These are phyloP conservation scores for Arizona elegans DNA, from an alignment of 2,113 vertebrate genomes.

Conservation along the genomic window DNA sequence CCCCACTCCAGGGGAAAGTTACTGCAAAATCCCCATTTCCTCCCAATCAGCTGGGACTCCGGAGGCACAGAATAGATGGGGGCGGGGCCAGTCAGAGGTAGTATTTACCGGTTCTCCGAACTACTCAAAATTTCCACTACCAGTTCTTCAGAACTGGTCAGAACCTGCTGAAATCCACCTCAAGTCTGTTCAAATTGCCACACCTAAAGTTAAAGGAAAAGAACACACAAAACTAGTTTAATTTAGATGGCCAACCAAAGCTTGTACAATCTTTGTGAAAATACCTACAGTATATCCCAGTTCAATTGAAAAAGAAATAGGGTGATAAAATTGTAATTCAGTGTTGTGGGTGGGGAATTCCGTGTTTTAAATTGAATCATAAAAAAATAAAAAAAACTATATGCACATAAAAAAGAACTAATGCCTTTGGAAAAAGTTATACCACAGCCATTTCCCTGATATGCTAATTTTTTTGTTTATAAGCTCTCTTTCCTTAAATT, in stretches of 20 bases:
- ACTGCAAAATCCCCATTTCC: too few species aligned
- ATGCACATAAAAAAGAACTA: background rate
- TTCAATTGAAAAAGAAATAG: background rate
- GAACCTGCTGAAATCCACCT: too few species aligned
- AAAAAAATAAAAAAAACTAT: background rate
- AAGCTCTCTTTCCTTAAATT: background rate
- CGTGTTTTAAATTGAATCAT: background rate
- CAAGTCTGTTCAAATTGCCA: background rate
- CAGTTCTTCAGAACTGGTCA: too few species aligned
- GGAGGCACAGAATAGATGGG: too few species aligned
- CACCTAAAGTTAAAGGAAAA: background rate
- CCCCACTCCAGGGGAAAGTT: too few species aligned
- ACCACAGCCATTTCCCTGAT: background rate
- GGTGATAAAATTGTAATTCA: background rate
- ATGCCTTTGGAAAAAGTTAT: background rate
- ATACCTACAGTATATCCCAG: background rate
- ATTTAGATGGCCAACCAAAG: background rate
- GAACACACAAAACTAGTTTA: background rate
- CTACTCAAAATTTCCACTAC: too few species aligned
- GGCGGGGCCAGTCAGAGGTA: too few species aligned
- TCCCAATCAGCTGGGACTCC: too few species aligned
- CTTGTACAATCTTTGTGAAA: background rate
- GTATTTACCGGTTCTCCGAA: too few species aligned
- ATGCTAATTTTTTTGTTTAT: background rate
- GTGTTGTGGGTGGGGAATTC: background rate